Percentiles rank a stretch among this genome's conserved stretches.
These are phyloP conservation scores for Lepisosteus osseus DNA, from an alignment of 2,113 vertebrate genomes.

Conservation along the genomic window DNA sequence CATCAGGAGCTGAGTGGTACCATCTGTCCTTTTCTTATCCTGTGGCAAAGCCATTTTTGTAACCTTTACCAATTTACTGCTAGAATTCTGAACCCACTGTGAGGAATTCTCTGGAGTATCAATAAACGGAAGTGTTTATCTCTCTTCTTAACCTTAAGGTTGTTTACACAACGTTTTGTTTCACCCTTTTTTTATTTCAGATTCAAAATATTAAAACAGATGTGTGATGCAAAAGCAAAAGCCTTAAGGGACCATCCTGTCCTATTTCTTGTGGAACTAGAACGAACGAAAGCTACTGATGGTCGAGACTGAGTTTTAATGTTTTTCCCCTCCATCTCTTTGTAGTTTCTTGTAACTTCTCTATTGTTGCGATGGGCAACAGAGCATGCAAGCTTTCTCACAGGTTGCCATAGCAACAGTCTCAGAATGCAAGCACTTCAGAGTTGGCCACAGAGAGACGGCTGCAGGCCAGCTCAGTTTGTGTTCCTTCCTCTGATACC, in stretches of 20 bases:
- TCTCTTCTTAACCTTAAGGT: neutral
- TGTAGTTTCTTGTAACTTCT: neutral
- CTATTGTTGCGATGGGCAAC: constrained; percentile 3
- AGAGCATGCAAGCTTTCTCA: neutral
- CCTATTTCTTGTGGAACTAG: constrained; percentile 26
- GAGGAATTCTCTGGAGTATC: no score
- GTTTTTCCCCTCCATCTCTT: neutral
- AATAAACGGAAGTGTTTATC: neutral
- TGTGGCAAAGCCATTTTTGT: neutral
- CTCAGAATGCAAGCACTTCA: neutral
- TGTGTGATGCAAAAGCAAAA: constrained; percentile 21
- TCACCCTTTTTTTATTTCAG: neutral
- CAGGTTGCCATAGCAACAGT: neutral
- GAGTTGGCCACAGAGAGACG: neutral
- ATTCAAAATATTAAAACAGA: neutral
- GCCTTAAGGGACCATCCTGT: neutral
- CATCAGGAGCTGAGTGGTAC: no score
- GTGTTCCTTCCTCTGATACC: neutral
- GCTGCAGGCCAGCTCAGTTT: neutral
- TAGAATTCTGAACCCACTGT: no score
- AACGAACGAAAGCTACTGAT: neutral
- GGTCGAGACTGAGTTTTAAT: neutral
- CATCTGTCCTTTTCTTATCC: no score
- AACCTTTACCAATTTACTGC: neutral
- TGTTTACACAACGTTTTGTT: neutral